Evolutionary conservation across 2,113 vertebrate genomes (phyloP).

Genomic region (Oenanthe oenanthe): DNA sequence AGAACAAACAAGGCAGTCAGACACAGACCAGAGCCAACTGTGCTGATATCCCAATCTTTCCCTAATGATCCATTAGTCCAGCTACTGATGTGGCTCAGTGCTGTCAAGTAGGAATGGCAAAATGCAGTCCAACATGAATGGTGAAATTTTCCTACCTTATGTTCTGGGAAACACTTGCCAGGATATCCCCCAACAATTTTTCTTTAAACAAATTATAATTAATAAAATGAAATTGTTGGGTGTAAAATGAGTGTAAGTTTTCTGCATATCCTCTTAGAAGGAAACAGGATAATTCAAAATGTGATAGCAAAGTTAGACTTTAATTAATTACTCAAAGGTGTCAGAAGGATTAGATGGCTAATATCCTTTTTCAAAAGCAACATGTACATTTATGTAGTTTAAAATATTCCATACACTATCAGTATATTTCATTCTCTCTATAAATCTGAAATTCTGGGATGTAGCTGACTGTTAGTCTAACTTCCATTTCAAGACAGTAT

Average conservation of each 20-base stretch:
- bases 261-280: neutral
- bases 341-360: neutral
- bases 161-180: neutral
- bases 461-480: neutral
- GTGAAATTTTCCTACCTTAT: neutral
- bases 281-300: neutral
- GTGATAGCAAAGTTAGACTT: neutral
- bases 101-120: constrained; percentile 13
- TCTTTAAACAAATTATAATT: neutral
- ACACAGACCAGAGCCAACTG: neutral
- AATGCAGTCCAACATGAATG: neutral
- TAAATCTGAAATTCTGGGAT: neutral
- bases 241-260: neutral
- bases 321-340: neutral
- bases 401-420: neutral
- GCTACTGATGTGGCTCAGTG: neutral
- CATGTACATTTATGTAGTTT: neutral
- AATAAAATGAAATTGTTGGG: neutral
- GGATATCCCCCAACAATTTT: neutral
- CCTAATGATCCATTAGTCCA: constrained; percentile 20
- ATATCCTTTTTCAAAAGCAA: neutral
- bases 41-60: neutral
- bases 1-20: constrained; percentile 17
- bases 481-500: neutral
- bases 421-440: neutral